Percentiles rank a stretch among this genome's conserved stretches.
These are phyloP conservation scores for Poeciliopsis prolifica DNA, from an alignment of 2,113 vertebrate genomes.

Conservation along the genomic window DNA sequence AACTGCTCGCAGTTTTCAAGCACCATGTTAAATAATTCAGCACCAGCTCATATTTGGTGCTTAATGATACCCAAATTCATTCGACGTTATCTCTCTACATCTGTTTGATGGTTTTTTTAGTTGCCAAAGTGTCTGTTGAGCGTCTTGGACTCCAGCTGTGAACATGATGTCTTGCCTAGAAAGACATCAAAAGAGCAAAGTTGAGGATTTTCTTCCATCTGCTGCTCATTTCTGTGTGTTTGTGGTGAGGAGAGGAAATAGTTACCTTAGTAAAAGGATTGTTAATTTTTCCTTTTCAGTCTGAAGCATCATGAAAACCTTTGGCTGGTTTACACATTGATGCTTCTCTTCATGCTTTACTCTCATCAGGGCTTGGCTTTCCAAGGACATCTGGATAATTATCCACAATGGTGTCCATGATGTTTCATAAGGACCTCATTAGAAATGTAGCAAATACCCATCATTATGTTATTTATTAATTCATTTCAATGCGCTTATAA, in stretches of 20 bases:
- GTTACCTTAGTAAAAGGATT: conserved; percentile 45
- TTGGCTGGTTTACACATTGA: conserved; percentile 22
- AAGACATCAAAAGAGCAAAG: conserved; percentile 29
- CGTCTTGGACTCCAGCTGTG: conserved; percentile 50
- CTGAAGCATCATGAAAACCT: conserved; percentile 46
- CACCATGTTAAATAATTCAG: conserved; percentile 33
- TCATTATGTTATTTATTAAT: not conserved
- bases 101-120: conserved; percentile 11
- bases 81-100: not conserved
- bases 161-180: conserved; percentile 32
- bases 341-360: conserved; percentile 27
- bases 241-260: conserved; percentile 50
- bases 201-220: conserved; percentile 55
- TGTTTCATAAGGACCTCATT: conserved; percentile 11
- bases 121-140: conserved; percentile 27
- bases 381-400: conserved; percentile 67
- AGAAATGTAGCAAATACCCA: not conserved
- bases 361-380: conserved; percentile 37
- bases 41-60: conserved; percentile 28
- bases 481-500: not conserved
- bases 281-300: conserved; percentile 36
- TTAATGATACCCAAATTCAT: not conserved
- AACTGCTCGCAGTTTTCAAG: conserved; percentile 27
- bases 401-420: conserved; percentile 18
- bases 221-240: conserved; percentile 55